These are phyloP conservation scores for Lethenteron reissneri DNA, from an alignment of 2,113 vertebrate genomes.

Conservation along the genomic window DNA sequence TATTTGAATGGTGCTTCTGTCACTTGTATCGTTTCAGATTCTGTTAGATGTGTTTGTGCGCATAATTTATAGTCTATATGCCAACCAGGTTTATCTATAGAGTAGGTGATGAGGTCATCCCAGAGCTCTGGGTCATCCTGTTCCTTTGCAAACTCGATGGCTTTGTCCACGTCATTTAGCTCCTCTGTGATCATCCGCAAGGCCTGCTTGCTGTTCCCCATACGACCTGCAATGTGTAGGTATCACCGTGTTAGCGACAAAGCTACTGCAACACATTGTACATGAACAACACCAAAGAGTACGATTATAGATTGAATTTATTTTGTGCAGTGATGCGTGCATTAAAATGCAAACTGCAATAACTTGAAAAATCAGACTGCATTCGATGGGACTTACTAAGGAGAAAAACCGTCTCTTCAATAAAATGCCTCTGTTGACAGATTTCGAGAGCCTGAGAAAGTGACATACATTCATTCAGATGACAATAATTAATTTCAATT, in stretches of 20 bases:
- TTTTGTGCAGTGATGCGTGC: too few relatives aligned
- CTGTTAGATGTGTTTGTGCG: too few relatives aligned
- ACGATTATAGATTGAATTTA: too few relatives aligned
- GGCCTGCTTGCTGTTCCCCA: constrained; percentile 85
- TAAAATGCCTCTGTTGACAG: constrained; percentile 89
- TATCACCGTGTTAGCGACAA: too few relatives aligned
- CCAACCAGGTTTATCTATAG: constrained; percentile 92
- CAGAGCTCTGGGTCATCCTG: constrained; percentile 88
- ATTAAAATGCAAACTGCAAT: too few relatives aligned
- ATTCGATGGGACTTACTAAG: constrained; percentile 46
- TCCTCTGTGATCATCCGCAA: constrained; percentile 99
- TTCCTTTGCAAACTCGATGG: constrained; percentile 95
- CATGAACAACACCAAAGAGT: too few relatives aligned
- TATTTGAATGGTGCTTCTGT: too few relatives aligned
- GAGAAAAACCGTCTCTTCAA: constrained; percentile 86
- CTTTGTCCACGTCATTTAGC: constrained; percentile 71
- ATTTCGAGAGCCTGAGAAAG: constrained; percentile 67
- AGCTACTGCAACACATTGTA: too few relatives aligned
- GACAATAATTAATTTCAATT: neutral
- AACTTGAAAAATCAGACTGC: too few relatives aligned
- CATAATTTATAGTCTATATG: too few relatives aligned
- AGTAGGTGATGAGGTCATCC: constrained; percentile 93
- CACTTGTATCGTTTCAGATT: too few relatives aligned
- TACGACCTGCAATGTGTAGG: constrained; percentile 40
- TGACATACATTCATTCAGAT: neutral